Evolutionary conservation across 2,888 invertebrate genomes (phyloP), one percentile per base, ranked within the genome.

Genomic region (Pemphredon lugubris): DNA sequence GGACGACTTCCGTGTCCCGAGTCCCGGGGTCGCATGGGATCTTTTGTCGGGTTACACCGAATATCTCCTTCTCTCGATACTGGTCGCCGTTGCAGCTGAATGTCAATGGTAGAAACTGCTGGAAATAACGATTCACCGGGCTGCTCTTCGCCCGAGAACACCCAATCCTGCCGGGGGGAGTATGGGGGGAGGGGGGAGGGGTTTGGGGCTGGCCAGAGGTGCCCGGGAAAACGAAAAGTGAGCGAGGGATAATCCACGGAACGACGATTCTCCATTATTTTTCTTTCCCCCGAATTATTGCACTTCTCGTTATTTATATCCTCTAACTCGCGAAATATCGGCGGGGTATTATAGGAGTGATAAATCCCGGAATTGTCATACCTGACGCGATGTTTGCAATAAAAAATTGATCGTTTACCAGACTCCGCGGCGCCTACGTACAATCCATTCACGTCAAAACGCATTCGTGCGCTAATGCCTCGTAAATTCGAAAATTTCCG

Each of bases 21-120:
- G 47, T 39, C 30, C 47, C 55, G 47, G 42, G 42, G 64, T 64
- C 73, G 48, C 73, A 13, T 40, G 63, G 44, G 78, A 75, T 64
- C 77, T 65, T 78, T 51, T 59, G 58, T 71, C 64, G 54, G 54
- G 44, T 45, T 47, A 39, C 34, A 45, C 26, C 20, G 16, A 37
- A 48, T 45, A 47, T 54, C 34, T 51, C 11, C 13, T 37, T 20
- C 34, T 14, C 23, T 16, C 6, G 6, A 26, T 13, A 13, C 21
- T 30, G 7, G 13, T n/a, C 16, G 14, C 9, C 14, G 21, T 55
- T 55, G 45, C 26, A 55, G 50, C 14, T 59, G 58, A 64, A 70
- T 64, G 48, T 54, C 54, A 70, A 70, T 64, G 5, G 44, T 30
- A 3, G 20, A 40, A 34, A 55, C 40, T 64, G 37, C 14, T 54